A percentile compares a stretch with the other conserved stretches of the same genome.
Conservation (phyloP, 2,113 vertebrate genomes). For the Thalassarche chlororhynchos region DNA sequence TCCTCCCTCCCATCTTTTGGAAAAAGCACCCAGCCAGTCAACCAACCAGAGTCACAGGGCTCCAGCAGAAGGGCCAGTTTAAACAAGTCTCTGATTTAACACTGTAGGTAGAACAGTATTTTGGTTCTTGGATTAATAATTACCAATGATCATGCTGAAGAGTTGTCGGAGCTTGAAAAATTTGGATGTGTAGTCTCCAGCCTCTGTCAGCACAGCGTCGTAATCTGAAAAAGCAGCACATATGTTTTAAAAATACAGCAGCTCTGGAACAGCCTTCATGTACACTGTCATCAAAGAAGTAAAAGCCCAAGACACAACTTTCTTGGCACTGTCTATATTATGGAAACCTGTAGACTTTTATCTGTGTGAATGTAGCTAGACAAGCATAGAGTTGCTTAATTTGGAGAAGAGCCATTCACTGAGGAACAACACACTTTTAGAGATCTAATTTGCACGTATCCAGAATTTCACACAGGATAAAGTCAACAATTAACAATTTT, state of each 20-base stretch:
- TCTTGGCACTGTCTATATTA: neutral
- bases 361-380: neutral
- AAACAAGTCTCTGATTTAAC: neutral
- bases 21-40: neutral
- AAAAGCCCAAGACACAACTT: neutral
- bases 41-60: neutral
- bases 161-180: slow-evolving; percentile 87
- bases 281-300: neutral
- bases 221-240: slow-evolving; percentile 84
- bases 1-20: neutral
- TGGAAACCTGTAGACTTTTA: neutral
- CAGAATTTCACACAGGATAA: neutral
- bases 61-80: neutral
- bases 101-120: neutral
- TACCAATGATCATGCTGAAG: slow-evolving; percentile 82
- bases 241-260: neutral
- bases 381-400: neutral
- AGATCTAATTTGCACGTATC: neutral
- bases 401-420: neutral
- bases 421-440: neutral
- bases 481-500: neutral
- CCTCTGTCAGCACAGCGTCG: slow-evolving; percentile 90
- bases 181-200: slow-evolving; percentile 93
- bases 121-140: neutral
- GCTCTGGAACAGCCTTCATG: neutral